phyloP scores from a whole-genome alignment of 2,888 invertebrate genomes.

The Agrotis exclamationis region DNA sequence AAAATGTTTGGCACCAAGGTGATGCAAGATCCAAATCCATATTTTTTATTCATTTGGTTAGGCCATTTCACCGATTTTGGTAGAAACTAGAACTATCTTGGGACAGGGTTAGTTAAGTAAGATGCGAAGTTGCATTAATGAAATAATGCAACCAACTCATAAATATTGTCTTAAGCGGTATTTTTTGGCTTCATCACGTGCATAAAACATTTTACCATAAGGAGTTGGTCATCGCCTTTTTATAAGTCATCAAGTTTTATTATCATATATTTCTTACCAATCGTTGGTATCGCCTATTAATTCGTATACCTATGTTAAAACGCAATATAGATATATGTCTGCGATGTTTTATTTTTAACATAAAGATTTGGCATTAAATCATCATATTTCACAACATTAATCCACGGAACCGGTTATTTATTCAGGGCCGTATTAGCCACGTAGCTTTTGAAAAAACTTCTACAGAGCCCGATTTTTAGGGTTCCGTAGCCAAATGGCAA shows the following conservation, averaged over 20 bases:
- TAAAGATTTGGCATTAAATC: neutral
- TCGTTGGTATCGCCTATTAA: neutral
- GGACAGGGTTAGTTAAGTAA: neutral
- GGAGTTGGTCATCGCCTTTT: conserved; percentile 1
- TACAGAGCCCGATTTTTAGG: no score
- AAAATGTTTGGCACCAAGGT: neutral
- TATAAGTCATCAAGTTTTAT: neutral
- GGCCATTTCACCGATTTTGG: neutral
- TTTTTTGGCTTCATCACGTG: neutral
- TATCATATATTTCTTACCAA: neutral
- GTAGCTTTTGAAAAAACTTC: neutral
- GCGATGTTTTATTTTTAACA: neutral
- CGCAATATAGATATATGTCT: no score
- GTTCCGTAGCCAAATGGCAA: no score
- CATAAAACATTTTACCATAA: neutral
- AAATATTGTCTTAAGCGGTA: neutral
- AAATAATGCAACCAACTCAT: neutral
- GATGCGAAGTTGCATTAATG: neutral
- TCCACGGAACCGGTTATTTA: neutral
- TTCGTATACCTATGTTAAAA: no score
- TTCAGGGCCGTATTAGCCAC: neutral
- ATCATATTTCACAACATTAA: neutral
- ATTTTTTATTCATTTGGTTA: neutral
- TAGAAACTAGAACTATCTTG: neutral
- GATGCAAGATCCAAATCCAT: neutral